Percentiles rank a stretch among this genome's conserved stretches.
Evolutionary conservation across 1,140 invertebrate species (phyloP).

Genomic region (Achroia grisella): DNA sequence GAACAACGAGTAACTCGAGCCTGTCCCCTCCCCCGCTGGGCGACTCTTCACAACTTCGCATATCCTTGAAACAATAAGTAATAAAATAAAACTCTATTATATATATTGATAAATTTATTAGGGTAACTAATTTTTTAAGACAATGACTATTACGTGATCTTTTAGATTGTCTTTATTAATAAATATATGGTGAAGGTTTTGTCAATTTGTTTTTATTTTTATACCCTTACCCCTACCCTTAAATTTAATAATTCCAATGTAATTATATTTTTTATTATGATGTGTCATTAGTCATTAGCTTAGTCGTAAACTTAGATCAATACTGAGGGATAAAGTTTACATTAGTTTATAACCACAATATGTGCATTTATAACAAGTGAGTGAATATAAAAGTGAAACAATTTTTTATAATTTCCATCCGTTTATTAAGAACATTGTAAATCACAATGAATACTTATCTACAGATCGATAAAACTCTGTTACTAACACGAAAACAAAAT

Average conservation of each 20-base stretch:
- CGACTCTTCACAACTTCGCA: constrained; percentile 68
- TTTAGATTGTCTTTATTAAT: constrained; percentile 74
- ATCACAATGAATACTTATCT: constrained; percentile 49
- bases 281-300: too few relatives aligned
- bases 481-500: constrained; percentile 61
- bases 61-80: constrained; percentile 73
- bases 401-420: constrained; percentile 44
- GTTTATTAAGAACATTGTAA: constrained; percentile 68
- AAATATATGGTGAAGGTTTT: constrained; percentile 74
- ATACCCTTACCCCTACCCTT: background rate
- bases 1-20: constrained; percentile 61
- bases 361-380: constrained; percentile 24
- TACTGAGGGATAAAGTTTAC: too few relatives aligned
- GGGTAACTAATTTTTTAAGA: constrained; percentile 73
- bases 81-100: constrained; percentile 65
- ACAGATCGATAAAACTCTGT: constrained; percentile 65
- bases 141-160: constrained; percentile 72
- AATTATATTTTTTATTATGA: too few relatives aligned
- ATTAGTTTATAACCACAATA: too few relatives aligned
- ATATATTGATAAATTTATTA: constrained; percentile 74
- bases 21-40: constrained; percentile 40
- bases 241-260: background rate
- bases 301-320: too few relatives aligned
- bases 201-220: constrained; percentile 64
- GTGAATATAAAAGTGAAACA: background rate